Evolutionary conservation across 2,797 vertebrate species (phyloP), one percentile per base, ranked within the genome.

Genomic region (Garrulus glandarius): DNA sequence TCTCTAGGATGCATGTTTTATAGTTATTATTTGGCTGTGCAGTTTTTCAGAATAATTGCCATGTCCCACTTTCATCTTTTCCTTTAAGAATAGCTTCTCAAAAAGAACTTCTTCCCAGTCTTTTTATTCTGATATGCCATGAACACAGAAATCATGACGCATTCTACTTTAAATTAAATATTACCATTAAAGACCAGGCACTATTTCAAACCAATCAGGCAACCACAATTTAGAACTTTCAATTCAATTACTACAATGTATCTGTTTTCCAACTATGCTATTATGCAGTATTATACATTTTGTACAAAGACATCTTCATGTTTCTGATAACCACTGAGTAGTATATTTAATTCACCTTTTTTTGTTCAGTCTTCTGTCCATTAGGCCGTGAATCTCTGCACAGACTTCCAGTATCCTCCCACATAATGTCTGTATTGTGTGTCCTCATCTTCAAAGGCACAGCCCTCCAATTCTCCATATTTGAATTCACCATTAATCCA

Each of bases 321-420:
- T 60, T 91, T 72, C 47, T 76, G n/a, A 47, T 1, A 2, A 30
- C 7, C 15, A 70, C 24, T 5, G 3, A 76, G 9, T 32, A 82
- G n/a, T n/a, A n/a, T n/a, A n/a, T n/a, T n/a, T n/a, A 85, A 79
- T 17, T 85, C 75, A 96, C 87, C 84, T 89, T 80, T 87, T 87
- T 92, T 53, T 56, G 60, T 85, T 37, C 68, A 43, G 60, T 87
- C 78, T 83, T 93, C 78, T 64, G 84, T 77, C 27, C 78, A 36
- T 34, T 34, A 85, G 22, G 34, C 49, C 27, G 80, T 49, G 91
- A 92, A 63, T 80, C 57, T 61, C 27, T 2, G 6, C 46, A 68
- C 41, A 60, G 68, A 49, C 13, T 57, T 80, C 20, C 71, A 83
- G 56, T 5, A n/a, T 75, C 49, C 60, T 91, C 56, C 53, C 56